Base-by-base conservation (phyloP, 2,113 vertebrate species). In the Anseranas semipalmata region DNA sequence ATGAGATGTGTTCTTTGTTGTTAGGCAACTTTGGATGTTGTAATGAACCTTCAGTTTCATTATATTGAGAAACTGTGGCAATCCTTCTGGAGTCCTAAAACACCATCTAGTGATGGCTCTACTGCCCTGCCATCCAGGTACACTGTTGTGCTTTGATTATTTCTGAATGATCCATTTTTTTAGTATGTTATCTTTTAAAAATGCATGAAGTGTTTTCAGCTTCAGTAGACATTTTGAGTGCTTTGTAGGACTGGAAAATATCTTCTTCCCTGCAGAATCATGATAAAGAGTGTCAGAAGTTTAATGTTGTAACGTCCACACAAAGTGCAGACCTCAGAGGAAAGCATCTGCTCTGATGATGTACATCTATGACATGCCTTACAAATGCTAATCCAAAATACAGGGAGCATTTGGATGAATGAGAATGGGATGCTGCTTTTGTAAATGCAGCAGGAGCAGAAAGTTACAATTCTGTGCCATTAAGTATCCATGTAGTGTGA, bases 21-120 rank as follows among this genome's bases (percentile, higher is more conserved):
- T 35, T 93, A 99, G 99, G 99, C 99, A 13, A 99, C 99, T 68
- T n/a, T 99, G 87, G 99, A 99, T 15, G 99, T 99, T 4, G 99
- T 99, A 85, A 99, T 99, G 98, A 99, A 99, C 96, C 99, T 99
- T 30, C 99, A 99, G 96, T 99, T 99, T 68, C 99, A 99, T 94
- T 99, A 98, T 87, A 99, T 99, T 12, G 99, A 99, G 98, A 99
- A 99, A 93, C 98, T 99, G 52, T 99, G 99, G 99, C 98, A 99
- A 90, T 99, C 99, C 60, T 99, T 99, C 98, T 99, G 99, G 99
- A 99, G 98, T 98, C 98, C 99, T 56, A 99, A 99, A 97, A 87
- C 98, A 88, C 97, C 98, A 86, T 95, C 99, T 95, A 98, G 98
- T 67, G 99, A 99, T 21, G 97, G 98, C 84, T 97, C 95, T 32